A percentile compares a stretch with the other conserved stretches of the same genome.
These are phyloP conservation scores for Thymallus thymallus DNA, from an alignment of 2,113 vertebrate genomes.

Conservation along the genomic window DNA sequence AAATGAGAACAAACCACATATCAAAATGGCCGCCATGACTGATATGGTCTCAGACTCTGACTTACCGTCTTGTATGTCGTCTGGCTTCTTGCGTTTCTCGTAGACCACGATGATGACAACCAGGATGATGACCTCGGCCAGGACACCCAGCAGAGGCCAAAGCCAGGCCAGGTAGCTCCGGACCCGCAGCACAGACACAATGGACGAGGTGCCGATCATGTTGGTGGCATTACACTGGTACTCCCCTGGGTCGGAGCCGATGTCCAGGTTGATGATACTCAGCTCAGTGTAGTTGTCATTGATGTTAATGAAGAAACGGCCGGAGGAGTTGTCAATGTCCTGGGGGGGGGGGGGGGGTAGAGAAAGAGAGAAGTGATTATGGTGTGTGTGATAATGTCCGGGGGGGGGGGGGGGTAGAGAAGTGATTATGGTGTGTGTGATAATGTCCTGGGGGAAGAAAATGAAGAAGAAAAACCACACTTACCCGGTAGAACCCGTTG, in stretches of 20 bases:
- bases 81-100: slow-evolving; percentile 98
- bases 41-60: slow-evolving; percentile 18
- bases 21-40: too few relatives aligned
- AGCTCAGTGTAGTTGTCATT: slow-evolving; percentile 94
- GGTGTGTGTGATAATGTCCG: background rate
- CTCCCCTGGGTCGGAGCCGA: slow-evolving; percentile 85
- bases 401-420: background rate
- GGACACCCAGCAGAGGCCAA: slow-evolving; percentile 94
- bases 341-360: slow-evolving; percentile 39
- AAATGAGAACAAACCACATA: too few relatives aligned
- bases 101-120: slow-evolving; percentile 96
- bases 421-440: background rate
- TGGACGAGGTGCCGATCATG: slow-evolving; percentile 69
- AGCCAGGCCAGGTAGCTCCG: slow-evolving; percentile 93
- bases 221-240: slow-evolving; percentile 95
- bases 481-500: slow-evolving; percentile 75
- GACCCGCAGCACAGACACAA: slow-evolving; percentile 86
- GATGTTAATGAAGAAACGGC: slow-evolving; percentile 86
- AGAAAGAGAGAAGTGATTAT: slow-evolving; percentile 7
- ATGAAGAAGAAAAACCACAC: slow-evolving; percentile 27
- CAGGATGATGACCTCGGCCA: slow-evolving; percentile 93
- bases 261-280: slow-evolving; percentile 85
- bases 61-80: slow-evolving; percentile 95
- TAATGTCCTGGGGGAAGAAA: too few relatives aligned
- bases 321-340: slow-evolving; percentile 85